Evolutionary conservation across 2,797 vertebrate genomes (phyloP), one percentile per base, ranked within the genome.

Genomic region (Paguma larvata): DNA sequence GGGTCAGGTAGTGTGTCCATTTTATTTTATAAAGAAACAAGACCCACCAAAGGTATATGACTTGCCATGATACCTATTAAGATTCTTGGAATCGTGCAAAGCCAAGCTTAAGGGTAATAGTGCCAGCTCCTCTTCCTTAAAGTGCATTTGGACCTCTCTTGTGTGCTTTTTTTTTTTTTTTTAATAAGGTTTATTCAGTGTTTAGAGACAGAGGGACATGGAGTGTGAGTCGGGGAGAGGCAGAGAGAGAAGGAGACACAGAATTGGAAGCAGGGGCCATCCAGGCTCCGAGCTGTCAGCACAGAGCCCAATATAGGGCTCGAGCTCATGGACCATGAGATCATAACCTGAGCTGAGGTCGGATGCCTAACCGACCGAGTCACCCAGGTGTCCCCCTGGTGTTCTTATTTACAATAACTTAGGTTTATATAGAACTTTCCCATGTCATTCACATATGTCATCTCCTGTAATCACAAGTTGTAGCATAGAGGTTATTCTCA

Each of bases 11-110:
- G 14, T 30, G 0, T 56, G 23, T 46, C 53, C 16, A 38, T 30
- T 84, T 95, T 90, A n/a, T 89, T 80, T 70, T 86, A 38, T 30
- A 89, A 70, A 30, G 70, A 93, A 95, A 38, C 78, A 83, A 53
- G 67, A 44, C 11, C 25, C 30, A 68, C 41, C 8, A 68, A 79
- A 85, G 53, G 19, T 18, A 68, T 30, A 1, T 79, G 73, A 63
- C 63, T 89, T 85, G 83, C 9, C 11, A 15, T 30, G 5, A 2
- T 48, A 15, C 79, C 48, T 83, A 2, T 30, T 89, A 51, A 92
- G 63, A 65, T 30, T 89, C 48, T 87, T 75, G 75, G 46, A 67
- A 34, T 30, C 23, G 46, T 48, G 7, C n/a, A 72, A 53, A 85
- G 19, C 41, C 41, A 80, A 92, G 38, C 34, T 63, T n/a, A 67